Evolutionary conservation across 2,113 vertebrate species (phyloP).

Genomic region (Elachura formosa): DNA sequence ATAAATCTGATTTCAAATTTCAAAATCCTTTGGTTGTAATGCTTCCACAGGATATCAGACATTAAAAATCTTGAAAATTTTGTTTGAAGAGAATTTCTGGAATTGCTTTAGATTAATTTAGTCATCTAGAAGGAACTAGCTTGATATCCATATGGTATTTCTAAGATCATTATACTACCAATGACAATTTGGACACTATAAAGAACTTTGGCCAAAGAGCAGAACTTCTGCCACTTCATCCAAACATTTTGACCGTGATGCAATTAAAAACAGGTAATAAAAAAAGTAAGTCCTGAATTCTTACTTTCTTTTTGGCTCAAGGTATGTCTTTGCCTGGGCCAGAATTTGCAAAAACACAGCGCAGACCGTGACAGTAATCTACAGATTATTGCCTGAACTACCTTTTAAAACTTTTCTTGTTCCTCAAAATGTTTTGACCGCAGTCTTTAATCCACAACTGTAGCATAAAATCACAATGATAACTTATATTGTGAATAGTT

Average conservation of each 20-base stretch:
- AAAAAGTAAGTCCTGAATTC: not conserved
- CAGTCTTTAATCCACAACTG: slow-evolving; percentile 21
- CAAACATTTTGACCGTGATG: not conserved
- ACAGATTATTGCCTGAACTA: not conserved
- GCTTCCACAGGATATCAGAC: not conserved
- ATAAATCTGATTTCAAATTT: not conserved
- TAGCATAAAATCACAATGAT: not conserved
- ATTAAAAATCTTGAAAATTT: not conserved
- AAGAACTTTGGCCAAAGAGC: not conserved
- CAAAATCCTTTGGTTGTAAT: not conserved
- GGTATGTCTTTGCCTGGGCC: not conserved
- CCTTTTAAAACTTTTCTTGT: not conserved
- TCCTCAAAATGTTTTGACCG: not conserved
- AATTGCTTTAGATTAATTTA: not conserved
- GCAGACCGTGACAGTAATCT: not conserved
- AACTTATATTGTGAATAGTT: slow-evolving; percentile 3
- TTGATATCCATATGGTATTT: not conserved
- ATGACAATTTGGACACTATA: not conserved
- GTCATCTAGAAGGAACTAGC: not conserved
- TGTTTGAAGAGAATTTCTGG: not conserved
- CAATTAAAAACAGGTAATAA: not conserved
- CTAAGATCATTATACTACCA: not conserved
- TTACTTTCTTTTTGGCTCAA: not conserved
- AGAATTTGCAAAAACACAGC: not conserved
- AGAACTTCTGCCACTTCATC: not conserved